Evolutionary conservation across 1,140 invertebrate genomes (phyloP).

Genomic region (Lordiphosa stackelbergi): DNA sequence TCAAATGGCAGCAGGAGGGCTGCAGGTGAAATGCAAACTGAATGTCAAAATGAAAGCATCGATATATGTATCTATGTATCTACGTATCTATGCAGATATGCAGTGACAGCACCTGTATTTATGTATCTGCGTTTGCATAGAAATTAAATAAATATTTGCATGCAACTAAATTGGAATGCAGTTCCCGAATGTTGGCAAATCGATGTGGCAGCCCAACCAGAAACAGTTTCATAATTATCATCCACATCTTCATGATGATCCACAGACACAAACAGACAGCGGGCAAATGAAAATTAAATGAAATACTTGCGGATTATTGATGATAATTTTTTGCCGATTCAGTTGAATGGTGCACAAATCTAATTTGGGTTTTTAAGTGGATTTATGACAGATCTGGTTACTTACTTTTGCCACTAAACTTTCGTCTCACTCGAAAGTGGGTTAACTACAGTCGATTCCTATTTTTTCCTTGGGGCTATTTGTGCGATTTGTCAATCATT

Average conservation of each 20-base stretch:
- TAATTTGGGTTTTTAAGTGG: too few relatives aligned
- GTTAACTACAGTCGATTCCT: too few relatives aligned
- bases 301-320: constrained; percentile 3
- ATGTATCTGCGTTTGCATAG: constrained; percentile 44
- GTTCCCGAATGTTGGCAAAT: constrained; percentile 32
- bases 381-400: too few relatives aligned
- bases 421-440: too few relatives aligned
- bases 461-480: too few relatives aligned
- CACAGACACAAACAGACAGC: neutral
- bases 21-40: too few relatives aligned
- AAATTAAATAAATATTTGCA: constrained; percentile 73
- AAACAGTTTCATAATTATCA: constrained; percentile 10
- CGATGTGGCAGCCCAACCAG: constrained; percentile 21
- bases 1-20: too few relatives aligned
- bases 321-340: neutral
- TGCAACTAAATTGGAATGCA: constrained; percentile 67
- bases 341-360: too few relatives aligned
- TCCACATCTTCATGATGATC: neutral
- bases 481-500: too few relatives aligned
- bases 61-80: neutral
- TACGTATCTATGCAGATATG: constrained; percentile 40
- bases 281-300: constrained; percentile 1
- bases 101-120: constrained; percentile 54
- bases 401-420: too few relatives aligned
- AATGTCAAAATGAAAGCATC: too few relatives aligned